Conservation (phyloP, 2,113 vertebrate genomes). For the Brevimyrus niger region DNA sequence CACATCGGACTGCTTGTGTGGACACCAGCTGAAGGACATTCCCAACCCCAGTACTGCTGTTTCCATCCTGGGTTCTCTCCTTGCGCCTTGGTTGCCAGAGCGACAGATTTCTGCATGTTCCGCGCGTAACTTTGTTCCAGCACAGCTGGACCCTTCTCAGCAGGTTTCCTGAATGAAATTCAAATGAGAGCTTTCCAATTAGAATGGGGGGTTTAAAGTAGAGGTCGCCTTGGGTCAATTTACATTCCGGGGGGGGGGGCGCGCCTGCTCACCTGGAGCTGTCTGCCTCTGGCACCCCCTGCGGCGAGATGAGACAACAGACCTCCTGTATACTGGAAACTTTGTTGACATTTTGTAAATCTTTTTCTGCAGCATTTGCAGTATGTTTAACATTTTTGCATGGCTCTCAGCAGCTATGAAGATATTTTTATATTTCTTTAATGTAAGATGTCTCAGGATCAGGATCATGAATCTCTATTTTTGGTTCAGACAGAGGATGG, state of each 20-base stretch:
- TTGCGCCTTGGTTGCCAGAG: not conserved
- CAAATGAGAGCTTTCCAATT: slow-evolving; percentile 11
- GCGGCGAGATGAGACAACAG: slow-evolving; percentile 35
- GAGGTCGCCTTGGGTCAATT: not conserved
- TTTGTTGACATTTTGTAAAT: slow-evolving; percentile 54
- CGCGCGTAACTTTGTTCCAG: not conserved
- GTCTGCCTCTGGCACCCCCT: slow-evolving; percentile 42
- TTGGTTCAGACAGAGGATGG: not conserved
- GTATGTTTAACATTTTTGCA: slow-evolving; percentile 34
- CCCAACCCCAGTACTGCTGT: not conserved
- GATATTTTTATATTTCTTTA: not conserved
- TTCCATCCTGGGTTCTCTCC: not conserved
- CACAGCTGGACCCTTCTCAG: not conserved
- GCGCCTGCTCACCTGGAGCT: not conserved
- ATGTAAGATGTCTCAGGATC: not conserved
- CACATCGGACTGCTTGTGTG: not conserved
- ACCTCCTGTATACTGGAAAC: slow-evolving; percentile 51
- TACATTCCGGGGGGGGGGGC: not conserved
- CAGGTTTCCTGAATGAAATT: not conserved
- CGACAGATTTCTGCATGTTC: not conserved
- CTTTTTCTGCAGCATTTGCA: slow-evolving; percentile 38
- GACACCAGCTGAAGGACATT: not conserved
- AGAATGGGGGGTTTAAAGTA: not conserved
- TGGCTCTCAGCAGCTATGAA: slow-evolving; percentile 30
- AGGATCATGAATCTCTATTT: not conserved